Base-by-base conservation (phyloP, 2,113 vertebrate genomes). In the Shinisaurus crocodilurus region DNA sequence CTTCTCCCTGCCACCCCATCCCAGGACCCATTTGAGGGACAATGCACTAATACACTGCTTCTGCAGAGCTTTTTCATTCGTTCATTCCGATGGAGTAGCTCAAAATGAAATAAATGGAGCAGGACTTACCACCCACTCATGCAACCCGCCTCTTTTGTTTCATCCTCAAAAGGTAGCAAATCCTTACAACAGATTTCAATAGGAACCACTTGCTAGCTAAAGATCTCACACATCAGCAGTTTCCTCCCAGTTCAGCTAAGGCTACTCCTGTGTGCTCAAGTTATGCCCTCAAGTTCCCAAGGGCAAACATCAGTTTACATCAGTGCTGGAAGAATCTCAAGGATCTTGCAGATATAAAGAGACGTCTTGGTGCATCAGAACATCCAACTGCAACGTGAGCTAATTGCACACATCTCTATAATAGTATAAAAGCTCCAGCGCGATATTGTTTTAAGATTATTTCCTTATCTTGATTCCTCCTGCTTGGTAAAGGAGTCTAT, bases 221-320 rank as follows among this genome's bases (percentile, higher is more conserved):
- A 0, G 34, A 95, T 88, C 69, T 77, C 93, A 95, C 75, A 88
- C 93, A 94, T 96, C 97, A 97, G 97, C 97, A 95, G 81, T 95
- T 97, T 95, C 93, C 94, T 60, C 92, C 90, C 75, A 92, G 96
- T 95, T 96, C 95, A 95, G 92, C 75, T 96, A 88, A 94, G 96
- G 95, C 93, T 94, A 96, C 90, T 40, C 25, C 95, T 95, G 94
- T 7, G 5, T 96, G 94, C 65, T 94, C 95, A 93, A 92, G 91
- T 96, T 91, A 96, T 93, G 92, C 91, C 94, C 96, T 81, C 45
- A 20, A 95, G 95, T 93, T 95, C 95, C 93, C 94, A 92, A 96
- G 95, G 96, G 96, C 96, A 96, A 96, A 86, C 94, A 92, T 92
- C 92, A 69, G 95, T 96, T 96, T 96, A 94, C 95, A 94, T 97